Conservation (phyloP, 2,888 invertebrate genomes). For the Trichogramma dendrolimi region DNA sequence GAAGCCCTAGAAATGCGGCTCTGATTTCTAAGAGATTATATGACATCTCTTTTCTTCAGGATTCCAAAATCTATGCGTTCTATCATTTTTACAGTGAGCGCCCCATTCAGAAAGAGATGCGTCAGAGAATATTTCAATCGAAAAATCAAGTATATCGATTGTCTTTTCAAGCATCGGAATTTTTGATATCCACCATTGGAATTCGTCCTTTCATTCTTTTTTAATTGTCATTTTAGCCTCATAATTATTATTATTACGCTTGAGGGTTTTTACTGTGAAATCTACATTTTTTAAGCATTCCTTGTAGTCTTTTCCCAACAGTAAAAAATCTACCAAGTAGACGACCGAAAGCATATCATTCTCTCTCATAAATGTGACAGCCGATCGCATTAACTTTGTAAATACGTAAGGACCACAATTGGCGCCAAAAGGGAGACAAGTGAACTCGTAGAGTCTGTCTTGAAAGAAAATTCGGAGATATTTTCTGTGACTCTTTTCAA, state of each 20-base stretch:
- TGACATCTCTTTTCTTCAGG: not conserved
- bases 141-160: not conserved
- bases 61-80: slow-evolving; percentile 1
- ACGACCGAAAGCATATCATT: slow-evolving; percentile 1
- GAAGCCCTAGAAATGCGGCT: slow-evolving; percentile 4
- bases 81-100: not conserved
- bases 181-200: slow-evolving; percentile 2
- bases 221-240: not conserved
- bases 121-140: slow-evolving; percentile 7
- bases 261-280: not conserved
- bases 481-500: too few relatives aligned
- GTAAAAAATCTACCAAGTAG: slow-evolving; percentile 18
- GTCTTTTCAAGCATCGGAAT: not conserved
- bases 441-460: too few relatives aligned
- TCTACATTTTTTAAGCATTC: slow-evolving; percentile 3
- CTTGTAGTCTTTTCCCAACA: slow-evolving; percentile 11
- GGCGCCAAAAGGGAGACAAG: too few relatives aligned
- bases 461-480: too few relatives aligned
- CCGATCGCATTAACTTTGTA: slow-evolving; percentile 23
- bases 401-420: not conserved
- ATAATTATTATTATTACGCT: not conserved
- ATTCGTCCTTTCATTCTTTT: not conserved
- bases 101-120: slow-evolving; percentile 5
- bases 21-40: slow-evolving; percentile 3
- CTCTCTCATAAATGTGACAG: slow-evolving; percentile 11